Conservation (phyloP, 2,113 vertebrate species). For the Empidonax traillii region DNA sequence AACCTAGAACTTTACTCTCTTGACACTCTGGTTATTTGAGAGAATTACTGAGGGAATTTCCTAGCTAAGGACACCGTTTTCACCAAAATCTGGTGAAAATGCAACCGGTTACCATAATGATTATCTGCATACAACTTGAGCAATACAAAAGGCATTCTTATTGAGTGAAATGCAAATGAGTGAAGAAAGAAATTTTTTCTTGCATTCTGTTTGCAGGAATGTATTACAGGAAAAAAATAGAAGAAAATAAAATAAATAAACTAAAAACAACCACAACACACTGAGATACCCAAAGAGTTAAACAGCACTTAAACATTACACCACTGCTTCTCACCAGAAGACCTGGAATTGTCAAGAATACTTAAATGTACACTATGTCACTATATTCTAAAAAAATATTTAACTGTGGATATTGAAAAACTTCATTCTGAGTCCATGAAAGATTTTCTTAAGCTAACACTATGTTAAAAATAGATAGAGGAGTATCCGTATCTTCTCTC, state of each 20-base stretch:
- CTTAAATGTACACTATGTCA: not conserved
- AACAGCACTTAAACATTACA: not conserved
- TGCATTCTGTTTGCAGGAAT: not conserved
- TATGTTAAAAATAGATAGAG: not conserved
- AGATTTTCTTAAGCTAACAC: not conserved
- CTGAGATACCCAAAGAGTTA: not conserved
- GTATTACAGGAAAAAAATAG: not conserved
- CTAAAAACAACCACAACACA: not conserved
- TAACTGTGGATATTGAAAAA: not conserved
- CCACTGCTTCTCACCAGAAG: not conserved
- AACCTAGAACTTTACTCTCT: not conserved
- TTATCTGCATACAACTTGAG: not conserved
- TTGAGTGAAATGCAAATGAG: not conserved
- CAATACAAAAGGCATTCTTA: not conserved
- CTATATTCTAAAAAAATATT: not conserved
- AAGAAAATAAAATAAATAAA: not conserved
- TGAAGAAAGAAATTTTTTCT: not conserved
- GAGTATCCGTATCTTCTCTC: not conserved
- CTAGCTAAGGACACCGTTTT: not conserved
- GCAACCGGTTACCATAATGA: accelerated
- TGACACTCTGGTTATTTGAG: not conserved
- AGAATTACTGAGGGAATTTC: not conserved
- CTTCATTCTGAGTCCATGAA: not conserved
- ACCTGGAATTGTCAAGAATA: not conserved
- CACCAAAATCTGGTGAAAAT: not conserved